These are phyloP conservation scores for Tetramorium simillimum DNA, from an alignment of 1,140 invertebrate genomes.

Conservation along the genomic window DNA sequence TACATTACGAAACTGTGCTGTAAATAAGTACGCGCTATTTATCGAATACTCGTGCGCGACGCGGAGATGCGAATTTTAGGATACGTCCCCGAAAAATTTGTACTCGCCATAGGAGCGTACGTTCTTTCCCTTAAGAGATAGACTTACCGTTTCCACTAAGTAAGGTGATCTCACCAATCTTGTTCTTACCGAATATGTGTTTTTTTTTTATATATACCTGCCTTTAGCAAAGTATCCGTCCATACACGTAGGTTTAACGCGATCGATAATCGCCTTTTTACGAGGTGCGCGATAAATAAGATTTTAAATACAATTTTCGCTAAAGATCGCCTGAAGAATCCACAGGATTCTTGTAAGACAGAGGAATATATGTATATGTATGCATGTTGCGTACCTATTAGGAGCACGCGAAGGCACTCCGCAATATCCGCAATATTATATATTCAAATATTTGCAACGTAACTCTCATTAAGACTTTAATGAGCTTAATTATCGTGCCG, in stretches of 20 bases:
- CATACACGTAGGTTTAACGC: conserved; percentile 58
- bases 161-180: conserved; percentile 61
- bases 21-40: conserved; percentile 15
- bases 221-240: conserved; percentile 68
- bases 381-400: neutral
- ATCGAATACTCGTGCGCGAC: conserved; percentile 9
- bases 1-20: neutral
- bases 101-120: neutral
- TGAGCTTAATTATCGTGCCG: neutral
- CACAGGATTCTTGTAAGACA: neutral
- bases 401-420: neutral
- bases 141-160: conserved; percentile 25
- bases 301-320: neutral
- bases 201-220: conserved; percentile 29
- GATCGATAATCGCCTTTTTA: conserved; percentile 29
- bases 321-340: neutral
- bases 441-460: conserved; percentile 4
- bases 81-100: neutral
- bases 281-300: conserved; percentile 6
- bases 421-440: neutral
- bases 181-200: conserved; percentile 7
- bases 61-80: neutral
- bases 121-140: conserved; percentile 2
- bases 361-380: neutral
- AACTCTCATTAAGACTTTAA: conserved; percentile 3